Base-by-base conservation (phyloP, 1,140 invertebrate species). In the Trachymyrmex cornetzi region DNA sequence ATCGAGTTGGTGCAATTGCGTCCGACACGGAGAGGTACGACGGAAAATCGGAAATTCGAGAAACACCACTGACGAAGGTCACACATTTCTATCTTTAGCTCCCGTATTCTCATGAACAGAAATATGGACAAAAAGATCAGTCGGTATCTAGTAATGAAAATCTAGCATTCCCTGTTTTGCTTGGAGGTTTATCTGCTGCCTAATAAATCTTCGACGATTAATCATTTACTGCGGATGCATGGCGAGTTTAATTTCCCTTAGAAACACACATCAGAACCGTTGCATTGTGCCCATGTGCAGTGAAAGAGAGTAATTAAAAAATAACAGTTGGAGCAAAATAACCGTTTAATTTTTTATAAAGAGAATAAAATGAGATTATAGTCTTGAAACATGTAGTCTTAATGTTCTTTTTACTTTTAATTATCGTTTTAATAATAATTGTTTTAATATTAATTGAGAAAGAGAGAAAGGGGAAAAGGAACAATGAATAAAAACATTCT, bases 1-100 rank as follows among this genome's bases (percentile, higher is more conserved):
- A 89, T 89, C 88, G 77, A 89, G 77, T 89, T 88, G 84, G 53
- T 61, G 63, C 75, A 77, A 89, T 88, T 88, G 81, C 79, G 27
- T 61, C 38, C 63, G 48, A 66, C 63, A 50, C 22, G 14, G 44
- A 59, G 74, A 9, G 59, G 27, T 84, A 55, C 88, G 27, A n/a
- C 53, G 53, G 88, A 80, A 84, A 88, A 88, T 89, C 88, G 81
- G n/a, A 69, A 53, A 80, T 89, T 85, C 71, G 74, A 30, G 69
- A 84, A 44, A 75, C 69, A 84, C 27, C 55, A n/a, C 22, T 22
- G 12, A 30, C 19, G 50, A 82, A 14, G 38, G 5, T 34, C 27
- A 44, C 44, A 50, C 16, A 63, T 74, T 82, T 74, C 50, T 27
- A 69, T 81, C 30, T 67, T 80, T 67, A 48, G 63, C 77, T 64